Conservation (phyloP, 2,888 invertebrate species). For the Sericinus montela region DNA sequence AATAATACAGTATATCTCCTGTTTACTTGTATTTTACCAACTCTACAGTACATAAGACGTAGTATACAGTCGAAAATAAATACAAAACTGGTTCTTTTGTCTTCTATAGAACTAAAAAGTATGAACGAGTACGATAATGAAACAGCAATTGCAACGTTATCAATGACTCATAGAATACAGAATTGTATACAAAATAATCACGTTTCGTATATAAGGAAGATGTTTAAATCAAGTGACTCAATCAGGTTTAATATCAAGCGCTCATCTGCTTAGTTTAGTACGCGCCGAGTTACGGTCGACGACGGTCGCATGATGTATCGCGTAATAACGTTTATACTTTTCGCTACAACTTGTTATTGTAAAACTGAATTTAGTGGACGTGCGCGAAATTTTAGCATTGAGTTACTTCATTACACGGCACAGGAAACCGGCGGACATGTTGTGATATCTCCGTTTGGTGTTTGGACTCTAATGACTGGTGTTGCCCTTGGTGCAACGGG, state of each 20-base stretch:
- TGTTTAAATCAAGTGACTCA: neutral
- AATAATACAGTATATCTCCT: neutral
- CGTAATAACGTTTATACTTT: constrained; percentile 38
- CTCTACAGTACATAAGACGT: constrained; percentile 2
- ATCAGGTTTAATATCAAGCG: neutral
- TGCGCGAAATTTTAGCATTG: constrained; percentile 65
- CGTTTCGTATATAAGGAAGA: constrained; percentile 13
- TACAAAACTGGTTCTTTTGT: constrained; percentile 10
- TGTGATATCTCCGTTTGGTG: constrained; percentile 70
- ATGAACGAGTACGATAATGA: neutral
- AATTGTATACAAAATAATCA: neutral
- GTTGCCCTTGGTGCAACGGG: constrained; percentile 61
- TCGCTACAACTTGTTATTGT: constrained; percentile 46
- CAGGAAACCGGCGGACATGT: constrained; percentile 57
- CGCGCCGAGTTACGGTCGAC: constrained; percentile 38
- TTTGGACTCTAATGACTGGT: constrained; percentile 72
- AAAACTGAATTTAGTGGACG: constrained; percentile 56
- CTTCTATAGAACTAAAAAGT: constrained; percentile 1
- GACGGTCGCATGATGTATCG: constrained; percentile 43
- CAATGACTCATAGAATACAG: neutral
- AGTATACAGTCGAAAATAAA: neutral
- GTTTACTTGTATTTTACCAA: constrained; percentile 3
- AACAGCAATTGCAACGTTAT: constrained; percentile 1
- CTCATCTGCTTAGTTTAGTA: constrained; percentile 35
- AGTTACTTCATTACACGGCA: constrained; percentile 59